Evolutionary conservation across 1,140 invertebrate species (phyloP).

Genomic region (Meloidogyne chitwoodi): DNA sequence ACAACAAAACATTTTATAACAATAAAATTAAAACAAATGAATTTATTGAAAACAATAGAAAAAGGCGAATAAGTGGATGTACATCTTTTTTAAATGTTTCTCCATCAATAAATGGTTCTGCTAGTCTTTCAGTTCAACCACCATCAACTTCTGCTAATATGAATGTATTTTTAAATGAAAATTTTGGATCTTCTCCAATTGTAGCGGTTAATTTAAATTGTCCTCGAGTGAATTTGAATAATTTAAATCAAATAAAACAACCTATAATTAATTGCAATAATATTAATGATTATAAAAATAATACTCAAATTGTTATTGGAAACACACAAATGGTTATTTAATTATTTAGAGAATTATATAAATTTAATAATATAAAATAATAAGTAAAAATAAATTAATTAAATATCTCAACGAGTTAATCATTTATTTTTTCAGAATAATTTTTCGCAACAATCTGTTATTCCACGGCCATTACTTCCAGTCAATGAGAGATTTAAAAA

Average conservation of each 20-base stretch:
- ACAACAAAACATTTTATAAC: neutral
- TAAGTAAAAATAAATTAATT: too few species aligned
- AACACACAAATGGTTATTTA: neutral
- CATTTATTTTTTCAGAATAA: too few species aligned
- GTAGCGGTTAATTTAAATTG: neutral
- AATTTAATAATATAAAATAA: too few species aligned
- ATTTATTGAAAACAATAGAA: neutral
- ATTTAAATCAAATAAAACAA: neutral
- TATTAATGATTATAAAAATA: neutral
- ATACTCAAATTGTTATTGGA: neutral
- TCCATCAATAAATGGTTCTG: neutral
- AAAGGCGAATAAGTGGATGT: neutral
- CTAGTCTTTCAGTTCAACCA: neutral
- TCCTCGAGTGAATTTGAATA: neutral
- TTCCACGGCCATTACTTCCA: too few species aligned
- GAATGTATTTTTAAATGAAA: neutral
- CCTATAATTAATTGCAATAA: neutral
- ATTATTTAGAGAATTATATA: too few species aligned
- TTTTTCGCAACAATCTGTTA: too few species aligned
- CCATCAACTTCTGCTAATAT: neutral
- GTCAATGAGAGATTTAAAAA: too few species aligned
- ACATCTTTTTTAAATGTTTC: neutral
- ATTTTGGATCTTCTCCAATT: neutral
- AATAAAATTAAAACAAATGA: neutral
- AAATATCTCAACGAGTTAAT: too few species aligned